Evolutionary conservation across 2,888 invertebrate genomes (phyloP), one percentile per base, ranked within the genome.

Genomic region (Volucella inanis): DNA sequence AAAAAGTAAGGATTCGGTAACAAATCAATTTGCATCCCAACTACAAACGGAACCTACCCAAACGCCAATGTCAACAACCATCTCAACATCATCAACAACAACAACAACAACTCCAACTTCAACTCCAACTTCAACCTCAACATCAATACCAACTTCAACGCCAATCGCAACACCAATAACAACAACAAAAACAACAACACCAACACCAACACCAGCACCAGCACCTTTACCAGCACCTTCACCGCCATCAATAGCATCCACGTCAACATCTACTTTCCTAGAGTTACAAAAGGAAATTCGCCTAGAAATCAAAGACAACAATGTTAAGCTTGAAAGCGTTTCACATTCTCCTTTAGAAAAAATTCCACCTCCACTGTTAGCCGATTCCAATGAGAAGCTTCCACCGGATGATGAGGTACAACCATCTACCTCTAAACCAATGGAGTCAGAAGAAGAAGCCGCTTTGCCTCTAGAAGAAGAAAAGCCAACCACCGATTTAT

Each of bases 1-100:
- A 87, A 92, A 91, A 89, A 88, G 88, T 77, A 77, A 78, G 39
- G 72, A 62, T 10, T 2, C 75, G 14, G 52, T 41, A 61, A 45
- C 68, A 11, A 11, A 68, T 10, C 45, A 52, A 14, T 39, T 38
- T 11, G 38, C 55, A 54, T 9, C 14, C 12, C n/a, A 52, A 68
- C 31, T 2, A 31, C n/a, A 22, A 41, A 12, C 65, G 31, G 31
- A 31, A 31, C 31, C 6, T 31, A 31, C 31, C 10, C 15, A 4
- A 14, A 14, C 43, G 31, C 14, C 50, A 31, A 61, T 18, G n/a
- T 15, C 62, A 9, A 22, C 43, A 22, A 9, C 43, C 9, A 43
- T 38, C 31, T 31, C 31, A 38, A 39, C 43, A 6, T n/a, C 62
- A n/a, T 41, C 41, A 12, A 50, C 57, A 81, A 31, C 31, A 6